Conservation (phyloP, 2,797 vertebrate genomes). For the Microhierax caerulescens region DNA sequence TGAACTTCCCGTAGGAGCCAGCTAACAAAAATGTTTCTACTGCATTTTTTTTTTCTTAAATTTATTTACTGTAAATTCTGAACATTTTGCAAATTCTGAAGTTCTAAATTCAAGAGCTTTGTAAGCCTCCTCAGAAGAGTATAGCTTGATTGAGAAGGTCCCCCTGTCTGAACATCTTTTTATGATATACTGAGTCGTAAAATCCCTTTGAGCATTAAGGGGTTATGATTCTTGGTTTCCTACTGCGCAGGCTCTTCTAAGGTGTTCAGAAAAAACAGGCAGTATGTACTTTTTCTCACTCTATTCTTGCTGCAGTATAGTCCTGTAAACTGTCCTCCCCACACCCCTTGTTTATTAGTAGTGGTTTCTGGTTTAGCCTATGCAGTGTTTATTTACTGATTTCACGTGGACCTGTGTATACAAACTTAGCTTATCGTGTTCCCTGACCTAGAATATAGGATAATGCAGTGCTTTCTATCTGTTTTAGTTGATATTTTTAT, state of each 20-base stretch:
- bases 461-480: not conserved
- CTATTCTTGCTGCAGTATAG: not conserved
- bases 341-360: not conserved
- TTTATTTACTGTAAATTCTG: not conserved
- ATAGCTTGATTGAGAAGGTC: not conserved
- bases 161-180: not conserved
- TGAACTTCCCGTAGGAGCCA: not conserved
- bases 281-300: not conserved
- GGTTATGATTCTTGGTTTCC: not conserved
- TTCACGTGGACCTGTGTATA: not conserved
- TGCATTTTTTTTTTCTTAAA: not conserved
- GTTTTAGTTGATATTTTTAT: not conserved
- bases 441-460: not conserved
- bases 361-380: not conserved
- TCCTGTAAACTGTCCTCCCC: accelerated
- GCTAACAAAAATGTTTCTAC: not conserved
- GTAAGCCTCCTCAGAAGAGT: not conserved
- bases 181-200: not conserved
- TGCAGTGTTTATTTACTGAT: not conserved
- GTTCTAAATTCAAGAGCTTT: not conserved
- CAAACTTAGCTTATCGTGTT: not conserved
- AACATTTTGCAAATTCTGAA: not conserved
- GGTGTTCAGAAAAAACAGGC: not conserved
- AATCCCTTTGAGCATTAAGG: not conserved
- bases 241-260: not conserved